Conservation (phyloP, 2,888 invertebrate genomes). For the Macropis europaea region DNA sequence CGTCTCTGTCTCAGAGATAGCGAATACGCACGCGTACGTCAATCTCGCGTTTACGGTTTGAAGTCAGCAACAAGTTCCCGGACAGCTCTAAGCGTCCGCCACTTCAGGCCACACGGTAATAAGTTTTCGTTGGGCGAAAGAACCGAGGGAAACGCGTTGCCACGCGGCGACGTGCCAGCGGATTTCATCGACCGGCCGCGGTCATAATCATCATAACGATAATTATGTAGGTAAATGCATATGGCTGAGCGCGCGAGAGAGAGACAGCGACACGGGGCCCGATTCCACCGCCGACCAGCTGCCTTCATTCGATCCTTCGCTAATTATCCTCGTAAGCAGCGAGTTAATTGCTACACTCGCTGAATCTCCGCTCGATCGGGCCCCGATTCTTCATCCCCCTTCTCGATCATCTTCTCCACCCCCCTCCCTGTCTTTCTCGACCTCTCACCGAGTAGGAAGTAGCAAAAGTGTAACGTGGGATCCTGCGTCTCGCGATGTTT, state of each 20-base stretch:
- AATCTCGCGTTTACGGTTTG: not conserved
- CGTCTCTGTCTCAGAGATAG: too few species aligned
- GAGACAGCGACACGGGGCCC: conserved; percentile 42
- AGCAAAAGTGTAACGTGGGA: conserved; percentile 74
- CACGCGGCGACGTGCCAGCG: conserved; percentile 29
- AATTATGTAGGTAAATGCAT: conserved; percentile 77
- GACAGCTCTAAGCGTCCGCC: conserved; percentile 14
- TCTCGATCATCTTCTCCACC: not conserved
- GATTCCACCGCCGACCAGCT: conserved; percentile 74
- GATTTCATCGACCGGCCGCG: conserved; percentile 58
- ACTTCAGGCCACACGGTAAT: conserved; percentile 36
- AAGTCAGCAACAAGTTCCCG: conserved; percentile 32
- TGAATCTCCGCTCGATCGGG: conserved; percentile 52
- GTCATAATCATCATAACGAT: conserved; percentile 77
- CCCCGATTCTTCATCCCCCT: conserved; percentile 45
- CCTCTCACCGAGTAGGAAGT: conserved; percentile 41
- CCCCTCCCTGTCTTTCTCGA: conserved; percentile 3
- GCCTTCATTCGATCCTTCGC: conserved; percentile 75
- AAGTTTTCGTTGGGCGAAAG: conserved; percentile 29
- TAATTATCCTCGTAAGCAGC: conserved; percentile 78
- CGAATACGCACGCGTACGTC: not conserved
- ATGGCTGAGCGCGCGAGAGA: conserved; percentile 13
- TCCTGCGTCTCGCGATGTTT: conserved; percentile 53
- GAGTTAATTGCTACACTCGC: conserved; percentile 75
- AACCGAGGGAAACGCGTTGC: conserved; percentile 16